Evolutionary conservation across 1,140 invertebrate genomes (phyloP).

Genomic region (Scaptomyza graminum): DNA sequence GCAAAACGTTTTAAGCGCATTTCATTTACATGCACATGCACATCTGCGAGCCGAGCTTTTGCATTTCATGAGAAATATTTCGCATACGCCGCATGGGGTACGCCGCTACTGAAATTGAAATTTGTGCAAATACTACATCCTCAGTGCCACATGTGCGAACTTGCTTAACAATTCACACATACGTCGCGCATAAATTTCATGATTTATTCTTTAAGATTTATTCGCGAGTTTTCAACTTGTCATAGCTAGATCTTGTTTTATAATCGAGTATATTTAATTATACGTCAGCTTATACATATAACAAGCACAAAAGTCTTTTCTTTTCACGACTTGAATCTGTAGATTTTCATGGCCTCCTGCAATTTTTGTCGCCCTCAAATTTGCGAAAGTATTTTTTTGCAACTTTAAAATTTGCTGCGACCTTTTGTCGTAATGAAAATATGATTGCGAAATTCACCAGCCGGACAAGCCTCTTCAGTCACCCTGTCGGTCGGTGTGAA

Average conservation of each 20-base stretch:
- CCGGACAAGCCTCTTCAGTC: background rate
- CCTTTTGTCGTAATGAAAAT: constrained; percentile 9
- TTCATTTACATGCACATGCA: constrained; percentile 40
- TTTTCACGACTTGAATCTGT: too few species aligned
- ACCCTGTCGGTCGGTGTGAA: background rate
- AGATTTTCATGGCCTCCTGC: background rate
- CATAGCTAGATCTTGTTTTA: too few species aligned
- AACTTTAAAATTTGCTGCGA: background rate
- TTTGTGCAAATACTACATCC: constrained; percentile 16
- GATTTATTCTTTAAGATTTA: background rate
- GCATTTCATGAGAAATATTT: constrained; percentile 45
- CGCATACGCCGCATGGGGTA: constrained; percentile 54
- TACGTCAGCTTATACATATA: too few species aligned
- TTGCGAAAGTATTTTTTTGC: background rate
- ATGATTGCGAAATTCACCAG: constrained; percentile 1
- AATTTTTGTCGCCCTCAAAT: background rate
- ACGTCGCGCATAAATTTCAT: background rate
- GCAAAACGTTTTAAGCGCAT: constrained; percentile 37
- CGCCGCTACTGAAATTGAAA: constrained; percentile 22
- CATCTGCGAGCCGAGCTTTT: constrained; percentile 18
- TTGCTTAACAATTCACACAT: background rate
- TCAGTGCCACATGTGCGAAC: constrained; percentile 17
- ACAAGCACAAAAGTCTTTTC: too few species aligned
- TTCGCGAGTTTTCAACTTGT: too few species aligned
- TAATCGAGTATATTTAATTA: too few species aligned